Conservation (phyloP, 1,140 invertebrate genomes). For the Hestina assimilis region DNA sequence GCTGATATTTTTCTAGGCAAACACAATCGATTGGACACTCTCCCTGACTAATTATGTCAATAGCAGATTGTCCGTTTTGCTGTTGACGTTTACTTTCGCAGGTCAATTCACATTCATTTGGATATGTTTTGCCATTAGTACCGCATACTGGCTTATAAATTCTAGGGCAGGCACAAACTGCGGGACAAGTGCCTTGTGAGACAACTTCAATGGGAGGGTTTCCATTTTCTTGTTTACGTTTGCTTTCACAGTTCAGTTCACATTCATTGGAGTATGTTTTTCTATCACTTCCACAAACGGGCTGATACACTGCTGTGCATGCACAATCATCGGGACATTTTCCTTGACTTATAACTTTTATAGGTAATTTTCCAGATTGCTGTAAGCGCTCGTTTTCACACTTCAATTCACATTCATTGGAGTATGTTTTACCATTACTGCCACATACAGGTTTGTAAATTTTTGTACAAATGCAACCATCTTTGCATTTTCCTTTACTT, state of each 20-base stretch:
- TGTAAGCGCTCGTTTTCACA: slow-evolving; percentile 26
- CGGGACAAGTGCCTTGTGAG: slow-evolving; percentile 82
- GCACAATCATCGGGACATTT: slow-evolving; percentile 9
- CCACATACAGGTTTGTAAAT: slow-evolving; percentile 29
- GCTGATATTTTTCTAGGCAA: slow-evolving; percentile 23
- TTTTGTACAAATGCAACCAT: slow-evolving; percentile 21
- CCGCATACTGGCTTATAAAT: slow-evolving; percentile 50
- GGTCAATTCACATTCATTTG: slow-evolving; percentile 45
- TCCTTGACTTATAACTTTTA: slow-evolving; percentile 17
- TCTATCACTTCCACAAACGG: slow-evolving; percentile 30
- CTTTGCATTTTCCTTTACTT: slow-evolving; percentile 21
- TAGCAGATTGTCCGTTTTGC: not conserved
- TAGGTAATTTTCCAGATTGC: not conserved
- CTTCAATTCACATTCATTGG: slow-evolving; percentile 22
- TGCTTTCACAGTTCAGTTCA: slow-evolving; percentile 17
- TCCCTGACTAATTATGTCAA: slow-evolving; percentile 2
- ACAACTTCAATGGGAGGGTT: slow-evolving; percentile 7
- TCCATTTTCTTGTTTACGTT: not conserved
- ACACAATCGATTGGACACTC: slow-evolving; percentile 23
- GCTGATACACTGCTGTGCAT: slow-evolving; percentile 29
- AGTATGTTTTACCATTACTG: slow-evolving; percentile 24
- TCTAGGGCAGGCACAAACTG: slow-evolving; percentile 32
- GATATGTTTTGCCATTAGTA: slow-evolving; percentile 45
- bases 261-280: slow-evolving; percentile 31
- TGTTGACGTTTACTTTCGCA: slow-evolving; percentile 35